phyloP scores from a whole-genome alignment of 2,113 vertebrate genomes.

The Semnopithecus entellus region DNA sequence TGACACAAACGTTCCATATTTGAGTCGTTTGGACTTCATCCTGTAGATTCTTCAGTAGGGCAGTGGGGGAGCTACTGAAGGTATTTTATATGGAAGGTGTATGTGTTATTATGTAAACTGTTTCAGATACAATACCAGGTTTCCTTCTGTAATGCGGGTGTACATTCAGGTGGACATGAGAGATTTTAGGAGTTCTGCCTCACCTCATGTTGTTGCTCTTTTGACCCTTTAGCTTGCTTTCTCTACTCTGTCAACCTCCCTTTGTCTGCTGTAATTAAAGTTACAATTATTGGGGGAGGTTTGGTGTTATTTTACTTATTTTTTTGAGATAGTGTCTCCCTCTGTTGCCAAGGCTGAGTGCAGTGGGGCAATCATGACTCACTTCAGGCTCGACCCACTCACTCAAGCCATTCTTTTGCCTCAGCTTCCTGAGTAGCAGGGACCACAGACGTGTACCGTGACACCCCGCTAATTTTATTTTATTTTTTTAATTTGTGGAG shows the following conservation, averaged over 20 bases:
- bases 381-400: too few species aligned
- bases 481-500: not conserved
- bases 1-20: not conserved
- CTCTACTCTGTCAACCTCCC: not conserved
- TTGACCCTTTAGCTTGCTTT: not conserved
- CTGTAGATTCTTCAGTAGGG: not conserved
- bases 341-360: not conserved
- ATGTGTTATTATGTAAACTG: not conserved
- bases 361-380: not conserved
- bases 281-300: not conserved
- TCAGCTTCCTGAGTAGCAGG: too few species aligned
- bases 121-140: not conserved
- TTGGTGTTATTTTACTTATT: not conserved
- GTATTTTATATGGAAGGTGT: not conserved
- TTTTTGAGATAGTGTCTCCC: not conserved
- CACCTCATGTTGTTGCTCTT: not conserved
- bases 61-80: not conserved
- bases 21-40: not conserved
- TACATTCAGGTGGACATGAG: not conserved
- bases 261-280: not conserved
- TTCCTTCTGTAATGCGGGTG: not conserved
- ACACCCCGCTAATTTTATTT: not conserved
- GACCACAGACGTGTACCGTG: too few species aligned
- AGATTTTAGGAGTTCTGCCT: not conserved
- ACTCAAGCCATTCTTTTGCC: too few species aligned